Evolutionary conservation across 2,888 invertebrate genomes (phyloP), one percentile per base, ranked within the genome.

Genomic region (Portevinia maculata): DNA sequence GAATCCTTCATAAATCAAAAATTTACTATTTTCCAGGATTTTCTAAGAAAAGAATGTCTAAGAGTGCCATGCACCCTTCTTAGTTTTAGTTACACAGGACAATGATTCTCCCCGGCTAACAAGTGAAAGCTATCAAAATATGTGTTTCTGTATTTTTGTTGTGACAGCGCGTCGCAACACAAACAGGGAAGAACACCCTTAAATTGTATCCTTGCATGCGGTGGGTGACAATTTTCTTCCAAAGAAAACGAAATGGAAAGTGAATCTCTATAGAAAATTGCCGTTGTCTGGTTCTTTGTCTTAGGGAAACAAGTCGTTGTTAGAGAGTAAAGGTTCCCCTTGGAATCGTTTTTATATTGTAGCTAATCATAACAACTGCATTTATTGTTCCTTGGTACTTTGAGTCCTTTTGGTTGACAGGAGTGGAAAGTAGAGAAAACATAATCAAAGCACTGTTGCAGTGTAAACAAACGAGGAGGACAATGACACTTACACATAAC

Each of bases 1-100:
- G 65, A 79, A 53, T 53, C 71, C 65, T 76, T 62, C 83, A 76
- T 83, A 83, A 83, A 83, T 83, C 83, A 83, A 78, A n/a, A 78
- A 73, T 83, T 78, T 78, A 83, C 83, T 83, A 83, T 76, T 78
- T 78, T 64, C 71, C 19, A 62, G 28, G 67, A 60, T 41, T 41
- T 52, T 70, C 48, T 39, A 48, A 21, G 55, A 57, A 57, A 57
- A 21, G 39, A 24, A 59, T 60, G 24, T 11, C 44, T 73, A 19
- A 50, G 24, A 57, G 48, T 53, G 37, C 37, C 19, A 21, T 32
- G 2, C 13, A 60, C 60, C 79, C 79, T 55, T 67, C 48, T 69
- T 48, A 39, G 55, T 37, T 57, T 65, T 65, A 30, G 13, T 32
- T 44, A 13, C 5, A 52, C 8, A 65, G 15, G 15, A 39, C 48